Evolutionary conservation across 1,140 invertebrate species (phyloP), one percentile per base, ranked within the genome.

Genomic region (Planococcus citri): DNA sequence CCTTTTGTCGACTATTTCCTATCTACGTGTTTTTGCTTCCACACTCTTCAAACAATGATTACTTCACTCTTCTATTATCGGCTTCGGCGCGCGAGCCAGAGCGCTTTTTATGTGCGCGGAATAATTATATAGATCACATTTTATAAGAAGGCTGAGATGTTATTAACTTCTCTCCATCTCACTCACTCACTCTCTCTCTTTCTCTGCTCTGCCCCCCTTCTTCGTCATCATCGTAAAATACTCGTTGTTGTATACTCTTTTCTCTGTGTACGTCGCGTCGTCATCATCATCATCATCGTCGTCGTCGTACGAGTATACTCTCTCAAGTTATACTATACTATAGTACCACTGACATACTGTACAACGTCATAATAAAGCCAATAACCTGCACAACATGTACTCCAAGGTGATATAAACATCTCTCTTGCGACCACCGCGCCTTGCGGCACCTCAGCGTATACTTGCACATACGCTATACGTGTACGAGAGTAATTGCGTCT

Each of bases 381-480:
- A 51, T 51, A 51, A 51, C 41, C 41, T 51, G 41, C 41, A 51
- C 41, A 51, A 51, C 41, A 51, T 51, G 41, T 51, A 51, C 41
- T 33, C 41, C 41, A 51, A 51, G 41, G 41, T 51, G n/a, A 51
- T 51, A 51, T 51, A 17, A 51, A 51, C 41, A 51, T 51, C 41
- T 51, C 41, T 17, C 41, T 4, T 14, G 17, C 41, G 6, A 51
- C 41, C 41, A 20, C 3, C 41, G 10, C 6, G 41, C 41, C 2
- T 20, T n/a, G n/a, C n/a, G n/a, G n/a, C n/a, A n/a, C n/a, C n/a
- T n/a, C n/a, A n/a, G 12, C 29, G 29, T 33, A 33, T 33, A 33
- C 29, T 33, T 33, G 4, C 4, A 12, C 29, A n/a, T n/a, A n/a
- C 29, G 29, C 12, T 6, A 33, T 33, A 33, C 12, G 29, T n/a